Base-by-base conservation (phyloP, 2,797 vertebrate species). In the Sus cebifrons region DNA sequence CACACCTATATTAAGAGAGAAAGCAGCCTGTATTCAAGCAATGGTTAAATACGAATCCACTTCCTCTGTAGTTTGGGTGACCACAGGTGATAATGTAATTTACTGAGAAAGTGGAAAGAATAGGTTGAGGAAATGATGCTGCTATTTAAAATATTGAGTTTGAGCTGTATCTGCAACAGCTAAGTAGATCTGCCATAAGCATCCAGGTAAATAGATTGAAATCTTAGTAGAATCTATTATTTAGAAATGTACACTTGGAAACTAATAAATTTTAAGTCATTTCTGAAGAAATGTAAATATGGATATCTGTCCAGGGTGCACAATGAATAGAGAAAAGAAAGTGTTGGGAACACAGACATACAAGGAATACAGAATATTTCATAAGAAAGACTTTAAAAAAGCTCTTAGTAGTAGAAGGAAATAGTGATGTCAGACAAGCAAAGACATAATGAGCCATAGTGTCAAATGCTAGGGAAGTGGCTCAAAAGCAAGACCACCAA, bases 241-340 rank as follows among this genome's bases (percentile, higher is more conserved):
- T 84, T 83, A 36, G 11, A 75, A 29, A 56, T 40, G 3, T 58
- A 29, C 82, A 70, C 36, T 78, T 73, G 21, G n/a, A 5, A 73
- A 40, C n/a, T 89, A 86, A 89, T 10, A 56, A 64, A 27, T 44
- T 52, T 64, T 23, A 73, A 65, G n/a, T 70, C 49, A 25, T 52
- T 78, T 87, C 18, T 90, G 36, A 60, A 73, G 27, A 93, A 84
- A 78, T 60, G 62, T 91, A 44, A 81, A 44, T 52, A 44, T 75
- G 52, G 25, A 13, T 56, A 52, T 32, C 32, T 92, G n/a, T 36
- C 49, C 7, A 70, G 4, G 7, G 85, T 52, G 18, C 36, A 71
- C 4, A 60, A 21, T n/a, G 7, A 73, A 71, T 9, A 82, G 29
- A 65, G 14, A 74, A 77, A 74, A 65, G 5, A 77, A 49, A 81